Percentiles rank a stretch among this genome's conserved stretches.
phyloP scores from a whole-genome alignment of 2,888 invertebrate genomes.

The Trissoscelio sp. region DNA sequence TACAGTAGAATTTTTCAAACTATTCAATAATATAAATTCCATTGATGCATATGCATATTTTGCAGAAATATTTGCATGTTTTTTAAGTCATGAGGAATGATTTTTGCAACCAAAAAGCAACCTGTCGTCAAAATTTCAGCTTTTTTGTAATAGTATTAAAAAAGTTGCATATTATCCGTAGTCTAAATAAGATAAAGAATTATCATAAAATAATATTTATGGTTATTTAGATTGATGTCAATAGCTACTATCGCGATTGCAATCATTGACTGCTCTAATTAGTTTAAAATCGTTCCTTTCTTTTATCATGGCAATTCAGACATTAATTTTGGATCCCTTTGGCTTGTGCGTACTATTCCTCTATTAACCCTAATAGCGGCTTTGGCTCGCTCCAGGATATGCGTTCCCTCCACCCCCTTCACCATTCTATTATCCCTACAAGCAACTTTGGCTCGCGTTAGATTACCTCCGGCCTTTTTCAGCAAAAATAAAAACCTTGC shows the following conservation, averaged over 20 bases:
- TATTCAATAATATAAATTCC: too few relatives aligned
- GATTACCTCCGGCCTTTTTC: conserved; percentile 5
- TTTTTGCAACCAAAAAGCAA: too few relatives aligned
- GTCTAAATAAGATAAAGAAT: too few relatives aligned
- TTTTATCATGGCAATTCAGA: conserved; percentile 6
- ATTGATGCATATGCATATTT: too few relatives aligned
- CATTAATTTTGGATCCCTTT: conserved; percentile 14
- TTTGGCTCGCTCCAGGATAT: conserved; percentile 19
- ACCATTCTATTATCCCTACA: conserved; percentile 3
- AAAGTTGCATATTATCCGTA: too few relatives aligned
- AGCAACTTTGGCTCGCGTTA: conserved; percentile 7
- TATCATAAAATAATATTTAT: conserved; percentile 11
- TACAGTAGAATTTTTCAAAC: too few relatives aligned
- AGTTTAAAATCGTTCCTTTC: conserved; percentile 12
- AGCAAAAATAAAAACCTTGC: too few relatives aligned
- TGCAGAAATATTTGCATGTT: too few relatives aligned
- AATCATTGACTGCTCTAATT: conserved; percentile 19
- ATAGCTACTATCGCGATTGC: neutral
- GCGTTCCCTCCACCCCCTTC: neutral
- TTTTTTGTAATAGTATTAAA: too few relatives aligned
- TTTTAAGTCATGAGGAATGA: too few relatives aligned
- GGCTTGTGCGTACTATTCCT: neutral
- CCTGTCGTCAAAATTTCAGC: too few relatives aligned
- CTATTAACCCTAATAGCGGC: conserved; percentile 37
- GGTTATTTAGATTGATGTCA: conserved; percentile 7